A percentile compares a stretch with the other conserved stretches of the same genome.
These are phyloP conservation scores for Bombus superbus DNA, from an alignment of 1,140 invertebrate species.

Conservation along the genomic window DNA sequence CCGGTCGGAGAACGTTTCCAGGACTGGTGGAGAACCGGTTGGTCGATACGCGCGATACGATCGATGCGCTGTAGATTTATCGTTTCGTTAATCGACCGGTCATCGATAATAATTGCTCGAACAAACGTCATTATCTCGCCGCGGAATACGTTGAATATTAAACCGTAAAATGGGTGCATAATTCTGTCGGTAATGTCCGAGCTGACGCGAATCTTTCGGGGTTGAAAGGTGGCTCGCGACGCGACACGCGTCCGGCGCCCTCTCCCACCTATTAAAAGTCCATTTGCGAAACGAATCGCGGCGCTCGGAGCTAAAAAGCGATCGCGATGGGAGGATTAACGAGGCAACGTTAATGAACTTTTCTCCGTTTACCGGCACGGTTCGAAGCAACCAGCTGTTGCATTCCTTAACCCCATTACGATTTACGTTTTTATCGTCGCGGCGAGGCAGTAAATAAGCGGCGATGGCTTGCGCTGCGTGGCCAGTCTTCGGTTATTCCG, in stretches of 20 bases:
- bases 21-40: background rate
- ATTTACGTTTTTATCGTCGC: constrained; percentile 22
- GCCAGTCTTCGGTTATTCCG: background rate
- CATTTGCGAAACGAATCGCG: background rate
- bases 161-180: background rate
- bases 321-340: background rate
- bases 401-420: constrained; percentile 41
- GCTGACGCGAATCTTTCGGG: background rate
- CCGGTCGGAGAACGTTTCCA: too few species aligned
- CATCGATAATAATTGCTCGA: background rate
- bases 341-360: constrained; percentile 19
- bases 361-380: background rate
- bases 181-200: background rate
- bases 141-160: background rate
- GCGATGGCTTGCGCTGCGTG: background rate
- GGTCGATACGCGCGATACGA: background rate
- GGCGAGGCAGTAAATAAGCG: constrained; percentile 14
- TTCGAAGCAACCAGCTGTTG: background rate
- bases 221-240: too few species aligned
- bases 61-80: background rate
- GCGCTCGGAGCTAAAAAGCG: background rate
- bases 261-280: background rate
- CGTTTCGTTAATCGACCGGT: background rate
- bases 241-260: too few species aligned
- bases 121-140: background rate